Conservation (phyloP, 2,888 invertebrate species). For the Chrysolina oricalcia region DNA sequence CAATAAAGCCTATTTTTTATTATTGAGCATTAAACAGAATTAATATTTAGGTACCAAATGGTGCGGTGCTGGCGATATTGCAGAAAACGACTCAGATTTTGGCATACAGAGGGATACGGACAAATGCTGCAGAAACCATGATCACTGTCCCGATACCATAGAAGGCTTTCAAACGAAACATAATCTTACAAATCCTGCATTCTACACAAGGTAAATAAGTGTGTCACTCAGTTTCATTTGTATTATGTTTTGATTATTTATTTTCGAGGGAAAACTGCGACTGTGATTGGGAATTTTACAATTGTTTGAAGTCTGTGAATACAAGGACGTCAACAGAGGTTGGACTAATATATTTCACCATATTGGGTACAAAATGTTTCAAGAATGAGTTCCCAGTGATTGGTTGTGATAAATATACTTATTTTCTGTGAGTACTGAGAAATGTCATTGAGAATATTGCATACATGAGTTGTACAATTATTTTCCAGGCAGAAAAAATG, state of each 20-base stretch:
- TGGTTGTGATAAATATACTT: constrained; percentile 71
- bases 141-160: constrained; percentile 79
- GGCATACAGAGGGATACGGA: constrained; percentile 79
- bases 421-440: constrained; percentile 73
- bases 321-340: constrained; percentile 69
- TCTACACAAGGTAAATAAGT: constrained; percentile 63
- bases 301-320: constrained; percentile 71
- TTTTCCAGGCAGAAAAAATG: constrained; percentile 67
- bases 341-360: constrained; percentile 76
- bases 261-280: constrained; percentile 72
- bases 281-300: constrained; percentile 75
- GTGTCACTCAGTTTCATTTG: neutral
- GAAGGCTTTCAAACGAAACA: constrained; percentile 63
- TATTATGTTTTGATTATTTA: neutral
- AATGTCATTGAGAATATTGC: neutral
- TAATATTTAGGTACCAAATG: constrained; percentile 81
- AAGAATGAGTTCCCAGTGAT: constrained; percentile 75
- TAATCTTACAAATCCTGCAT: constrained; percentile 65
- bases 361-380: constrained; percentile 76
- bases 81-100: constrained; percentile 78
- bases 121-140: constrained; percentile 83
- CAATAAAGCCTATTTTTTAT: neutral
- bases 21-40: constrained; percentile 3
- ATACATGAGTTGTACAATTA: constrained; percentile 33
- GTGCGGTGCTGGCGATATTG: constrained; percentile 84